Evolutionary conservation across 2,888 invertebrate genomes (phyloP), one percentile per base, ranked within the genome.

Genomic region (Zaprionus lineosus): DNA sequence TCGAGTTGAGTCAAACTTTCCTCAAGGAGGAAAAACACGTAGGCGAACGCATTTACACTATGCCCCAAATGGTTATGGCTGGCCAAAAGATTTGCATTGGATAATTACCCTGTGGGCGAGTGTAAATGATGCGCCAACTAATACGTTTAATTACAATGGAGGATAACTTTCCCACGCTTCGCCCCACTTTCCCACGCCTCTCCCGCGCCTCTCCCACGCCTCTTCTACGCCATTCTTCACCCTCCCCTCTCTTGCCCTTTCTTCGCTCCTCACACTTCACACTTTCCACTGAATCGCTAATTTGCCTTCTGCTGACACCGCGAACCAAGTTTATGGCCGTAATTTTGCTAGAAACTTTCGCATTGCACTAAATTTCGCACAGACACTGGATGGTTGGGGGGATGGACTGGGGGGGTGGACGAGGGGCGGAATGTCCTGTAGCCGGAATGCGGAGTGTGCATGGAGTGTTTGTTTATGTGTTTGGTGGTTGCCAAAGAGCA

Each of bases 261-360:
- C 11, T n/a, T 14, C 15, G n/a, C 12, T n/a, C 11, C 14, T 1
- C 3, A 2, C 8, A n/a, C 9, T 37, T 14, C 14, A 11, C 2
- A 4, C n/a, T 24, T 24, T 24, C 24, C 24, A 24, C n/a, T 34
- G 40, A 44, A 9, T 36, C 21, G 53, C 76, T 65, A 70, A 70
- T 68, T 73, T 72, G 73, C 62, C 57, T 59, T 53, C 52, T 73
- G 76, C 73, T 76, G 76, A 63, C 76, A 55, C 48, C 24, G 50
- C 68, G 53, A 60, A 52, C 74, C 51, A 77, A 69, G 58, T 84
- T 84, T 77, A 78, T 65, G 39, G 55, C 64, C 56, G 66, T 61
- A 70, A 77, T 77, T 84, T 62, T 40, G 63, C 58, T 81, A 26
- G 59, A 81, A 84, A 84, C 78, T 84, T 84, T 66, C 63, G 50